A percentile compares a stretch with the other conserved stretches of the same genome.
Conservation (phyloP, 1,140 invertebrate genomes). For the Mya arenaria region DNA sequence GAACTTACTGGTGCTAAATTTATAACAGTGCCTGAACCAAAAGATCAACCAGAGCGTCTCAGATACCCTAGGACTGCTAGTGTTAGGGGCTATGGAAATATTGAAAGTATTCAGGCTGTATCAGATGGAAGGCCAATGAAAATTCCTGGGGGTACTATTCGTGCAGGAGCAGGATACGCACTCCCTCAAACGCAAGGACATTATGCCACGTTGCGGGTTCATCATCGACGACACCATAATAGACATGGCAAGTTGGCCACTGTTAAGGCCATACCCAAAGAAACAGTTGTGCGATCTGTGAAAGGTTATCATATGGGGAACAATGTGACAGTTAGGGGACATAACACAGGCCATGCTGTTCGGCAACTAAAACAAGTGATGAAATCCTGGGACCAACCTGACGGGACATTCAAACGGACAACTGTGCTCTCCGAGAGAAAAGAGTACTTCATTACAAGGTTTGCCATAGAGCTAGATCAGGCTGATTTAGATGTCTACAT, state of each 20-base stretch:
- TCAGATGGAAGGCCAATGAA: neutral
- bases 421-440: conserved; percentile 56
- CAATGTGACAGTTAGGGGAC: conserved; percentile 36
- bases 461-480: conserved; percentile 74
- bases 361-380: conserved; percentile 6
- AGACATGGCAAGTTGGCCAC: conserved; percentile 23
- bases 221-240: neutral
- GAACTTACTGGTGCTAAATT: conserved; percentile 38
- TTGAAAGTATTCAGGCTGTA: neutral
- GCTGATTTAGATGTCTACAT: conserved; percentile 63
- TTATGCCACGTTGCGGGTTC: conserved; percentile 23
- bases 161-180: neutral
- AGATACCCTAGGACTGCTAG: neutral
- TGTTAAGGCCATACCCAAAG: conserved; percentile 27
- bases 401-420: conserved; percentile 6
- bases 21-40: conserved; percentile 49
- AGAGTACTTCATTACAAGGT: conserved; percentile 66
- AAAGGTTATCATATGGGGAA: conserved; percentile 45
- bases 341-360: conserved; percentile 36
- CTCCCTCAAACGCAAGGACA: neutral
- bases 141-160: neutral
- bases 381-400: neutral
- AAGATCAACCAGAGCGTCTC: neutral
- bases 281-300: conserved; percentile 20
- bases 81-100: neutral